Percentiles rank a stretch among this genome's conserved stretches.
Conservation (phyloP, 2,113 vertebrate genomes). For the Maccullochella peelii region DNA sequence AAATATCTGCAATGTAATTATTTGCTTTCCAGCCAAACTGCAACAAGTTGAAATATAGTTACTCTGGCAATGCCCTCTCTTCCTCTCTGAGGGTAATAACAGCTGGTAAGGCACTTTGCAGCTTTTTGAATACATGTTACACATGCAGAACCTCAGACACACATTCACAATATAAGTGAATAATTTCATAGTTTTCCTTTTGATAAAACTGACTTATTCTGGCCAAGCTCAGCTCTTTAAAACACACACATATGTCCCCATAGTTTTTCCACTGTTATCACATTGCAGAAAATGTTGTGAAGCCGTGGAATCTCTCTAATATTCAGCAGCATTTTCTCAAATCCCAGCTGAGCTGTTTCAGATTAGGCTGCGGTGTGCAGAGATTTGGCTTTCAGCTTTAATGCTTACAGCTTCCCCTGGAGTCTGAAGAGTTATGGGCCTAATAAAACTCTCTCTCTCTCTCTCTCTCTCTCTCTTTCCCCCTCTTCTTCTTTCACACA, state of each 20-base stretch:
- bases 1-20: background rate
- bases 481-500: background rate
- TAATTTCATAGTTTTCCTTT: background rate
- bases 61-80: background rate
- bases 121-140: background rate
- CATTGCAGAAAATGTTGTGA: background rate
- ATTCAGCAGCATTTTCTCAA: slow-evolving; percentile 34
- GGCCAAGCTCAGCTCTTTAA: background rate
- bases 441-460: slow-evolving; percentile 67
- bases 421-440: slow-evolving; percentile 71
- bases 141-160: background rate
- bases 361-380: slow-evolving; percentile 60
- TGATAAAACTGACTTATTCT: background rate
- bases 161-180: background rate
- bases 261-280: background rate
- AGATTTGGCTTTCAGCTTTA: slow-evolving; percentile 72
- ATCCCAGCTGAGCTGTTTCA: slow-evolving; percentile 61
- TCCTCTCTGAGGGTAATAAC: background rate
- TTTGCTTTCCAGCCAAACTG: background rate
- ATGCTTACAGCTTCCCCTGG: slow-evolving; percentile 67
- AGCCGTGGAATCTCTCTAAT: slow-evolving; percentile 9
- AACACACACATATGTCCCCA: background rate
- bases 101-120: background rate
- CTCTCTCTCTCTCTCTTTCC: background rate
- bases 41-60: no score